phyloP scores from a whole-genome alignment of 2,888 invertebrate species.

The Hylaea fasciaria region DNA sequence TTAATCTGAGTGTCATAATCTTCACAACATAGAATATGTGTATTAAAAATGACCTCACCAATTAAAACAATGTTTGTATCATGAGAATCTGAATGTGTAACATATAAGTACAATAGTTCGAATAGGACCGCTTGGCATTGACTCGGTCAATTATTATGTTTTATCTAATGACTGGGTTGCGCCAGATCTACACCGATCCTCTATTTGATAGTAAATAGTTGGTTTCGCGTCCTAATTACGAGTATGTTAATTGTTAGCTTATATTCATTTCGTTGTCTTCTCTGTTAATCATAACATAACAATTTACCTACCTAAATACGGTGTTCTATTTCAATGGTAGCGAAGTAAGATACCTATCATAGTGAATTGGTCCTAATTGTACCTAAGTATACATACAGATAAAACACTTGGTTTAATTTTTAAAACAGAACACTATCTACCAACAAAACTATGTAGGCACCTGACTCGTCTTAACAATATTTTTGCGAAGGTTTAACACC shows the following conservation, averaged over 20 bases:
- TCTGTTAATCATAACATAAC: no score
- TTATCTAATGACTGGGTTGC: slow-evolving; percentile 12
- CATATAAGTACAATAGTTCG: slow-evolving; percentile 37
- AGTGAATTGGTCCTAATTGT: no score
- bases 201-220: slow-evolving; percentile 1
- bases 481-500: slow-evolving; percentile 23
- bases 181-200: slow-evolving; percentile 17
- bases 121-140: slow-evolving; percentile 54
- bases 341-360: no score
- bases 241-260: neutral
- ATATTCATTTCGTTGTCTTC: no score
- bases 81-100: slow-evolving; percentile 39
- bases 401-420: no score
- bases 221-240: slow-evolving; percentile 3
- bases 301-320: no score
- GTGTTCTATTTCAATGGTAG: no score
- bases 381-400: no score
- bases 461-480: slow-evolving; percentile 5
- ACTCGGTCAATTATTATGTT: slow-evolving; percentile 46
- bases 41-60: slow-evolving; percentile 46
- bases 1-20: slow-evolving; percentile 20
- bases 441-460: no score
- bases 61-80: slow-evolving; percentile 42
- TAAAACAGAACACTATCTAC: no score
- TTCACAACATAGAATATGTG: slow-evolving; percentile 15